A percentile compares a stretch with the other conserved stretches of the same genome.
These are phyloP conservation scores for Adrianichthys oophorus DNA, from an alignment of 2,797 vertebrate species.

Conservation along the genomic window DNA sequence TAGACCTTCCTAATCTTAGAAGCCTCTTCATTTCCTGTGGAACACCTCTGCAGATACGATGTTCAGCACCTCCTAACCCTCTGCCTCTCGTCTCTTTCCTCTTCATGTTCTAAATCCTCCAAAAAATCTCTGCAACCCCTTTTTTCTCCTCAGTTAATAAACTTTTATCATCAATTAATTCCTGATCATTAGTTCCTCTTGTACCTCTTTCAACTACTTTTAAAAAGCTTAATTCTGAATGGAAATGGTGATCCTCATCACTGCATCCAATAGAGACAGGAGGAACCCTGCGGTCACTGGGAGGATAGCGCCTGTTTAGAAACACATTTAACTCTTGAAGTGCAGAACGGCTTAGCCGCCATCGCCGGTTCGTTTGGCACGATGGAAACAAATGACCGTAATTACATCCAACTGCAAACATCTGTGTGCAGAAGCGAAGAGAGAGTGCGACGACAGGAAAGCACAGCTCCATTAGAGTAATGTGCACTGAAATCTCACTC, in stretches of 20 bases:
- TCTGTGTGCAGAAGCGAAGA: constrained; percentile 66
- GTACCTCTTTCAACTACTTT: constrained; percentile 11
- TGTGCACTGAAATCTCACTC: constrained; percentile 80
- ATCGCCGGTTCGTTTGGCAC: constrained; percentile 58
- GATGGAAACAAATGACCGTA: constrained; percentile 79
- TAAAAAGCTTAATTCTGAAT: constrained; percentile 10
- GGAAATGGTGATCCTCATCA: constrained; percentile 1
- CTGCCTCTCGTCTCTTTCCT: constrained; percentile 34
- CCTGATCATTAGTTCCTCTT: constrained; percentile 1
- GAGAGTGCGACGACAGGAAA: constrained; percentile 42
- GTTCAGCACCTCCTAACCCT: constrained; percentile 45
- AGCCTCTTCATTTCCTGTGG: constrained; percentile 33
- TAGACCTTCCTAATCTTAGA: constrained; percentile 38
- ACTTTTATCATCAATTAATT: background rate
- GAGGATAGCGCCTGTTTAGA: constrained; percentile 36
- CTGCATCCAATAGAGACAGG: background rate
- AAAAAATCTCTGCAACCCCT: constrained; percentile 24
- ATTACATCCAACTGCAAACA: constrained; percentile 80
- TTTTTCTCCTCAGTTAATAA: constrained; percentile 3
- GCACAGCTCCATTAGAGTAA: constrained; percentile 82
- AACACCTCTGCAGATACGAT: constrained; percentile 44
- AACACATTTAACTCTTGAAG: constrained; percentile 57
- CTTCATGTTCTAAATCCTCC: constrained; percentile 42
- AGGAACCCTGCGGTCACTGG: constrained; percentile 10
- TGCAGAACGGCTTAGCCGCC: constrained; percentile 18